Conservation (phyloP, 1,140 invertebrate species). For the Helicorthomorpha holstii region DNA sequence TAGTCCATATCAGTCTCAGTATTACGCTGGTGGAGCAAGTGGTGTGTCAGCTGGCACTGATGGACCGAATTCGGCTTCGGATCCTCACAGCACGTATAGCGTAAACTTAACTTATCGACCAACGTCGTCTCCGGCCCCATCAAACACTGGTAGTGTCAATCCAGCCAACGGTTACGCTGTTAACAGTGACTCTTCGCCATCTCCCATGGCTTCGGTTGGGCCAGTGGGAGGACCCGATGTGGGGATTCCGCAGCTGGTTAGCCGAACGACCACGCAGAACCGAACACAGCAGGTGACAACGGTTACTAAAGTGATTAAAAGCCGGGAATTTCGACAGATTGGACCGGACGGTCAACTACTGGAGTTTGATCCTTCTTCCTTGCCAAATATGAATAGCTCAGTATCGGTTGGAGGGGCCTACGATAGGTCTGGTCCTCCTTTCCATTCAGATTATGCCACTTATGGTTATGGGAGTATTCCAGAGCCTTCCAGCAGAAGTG, state of each 20-base stretch:
- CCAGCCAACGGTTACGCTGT: constrained; percentile 35
- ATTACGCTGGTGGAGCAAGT: background rate
- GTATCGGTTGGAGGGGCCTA: constrained; percentile 15
- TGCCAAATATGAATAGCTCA: too few relatives aligned
- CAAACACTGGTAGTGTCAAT: background rate
- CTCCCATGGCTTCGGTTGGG: constrained; percentile 35
- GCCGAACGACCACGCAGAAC: constrained; percentile 37
- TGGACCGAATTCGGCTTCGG: too few relatives aligned
- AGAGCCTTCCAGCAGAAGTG: constrained; percentile 5
- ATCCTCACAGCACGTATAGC: background rate
- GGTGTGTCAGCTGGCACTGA: too few relatives aligned
- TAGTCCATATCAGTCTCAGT: background rate
- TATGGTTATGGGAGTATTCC: constrained; percentile 13
- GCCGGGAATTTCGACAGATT: constrained; percentile 42
- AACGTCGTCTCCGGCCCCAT: background rate
- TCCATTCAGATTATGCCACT: constrained; percentile 16
- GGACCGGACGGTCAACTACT: constrained; percentile 38
- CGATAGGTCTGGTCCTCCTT: constrained; percentile 6
- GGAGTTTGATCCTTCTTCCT: constrained; percentile 24
- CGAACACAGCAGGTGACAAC: constrained; percentile 40
- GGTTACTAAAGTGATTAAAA: constrained; percentile 40
- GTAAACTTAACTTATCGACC: background rate
- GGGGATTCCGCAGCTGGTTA: constrained; percentile 28
- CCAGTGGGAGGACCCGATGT: constrained; percentile 30
- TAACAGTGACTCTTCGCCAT: constrained; percentile 30